These are phyloP conservation scores for Dorcus hopei DNA, from an alignment of 2,888 invertebrate genomes.

Conservation along the genomic window DNA sequence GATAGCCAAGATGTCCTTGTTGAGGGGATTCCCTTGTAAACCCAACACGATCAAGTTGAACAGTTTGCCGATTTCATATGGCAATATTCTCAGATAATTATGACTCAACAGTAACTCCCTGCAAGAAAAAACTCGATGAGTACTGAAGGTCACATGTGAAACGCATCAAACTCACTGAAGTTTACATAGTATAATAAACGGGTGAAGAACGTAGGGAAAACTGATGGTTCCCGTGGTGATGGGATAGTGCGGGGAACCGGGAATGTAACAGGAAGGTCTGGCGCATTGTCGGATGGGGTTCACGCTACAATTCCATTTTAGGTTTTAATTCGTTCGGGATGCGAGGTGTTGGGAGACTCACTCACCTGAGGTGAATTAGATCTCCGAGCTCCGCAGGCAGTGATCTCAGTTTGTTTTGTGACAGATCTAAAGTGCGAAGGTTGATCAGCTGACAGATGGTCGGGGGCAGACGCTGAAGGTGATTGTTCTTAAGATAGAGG, in stretches of 20 bases:
- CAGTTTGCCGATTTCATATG: slow-evolving; percentile 95
- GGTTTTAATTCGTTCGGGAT: neutral
- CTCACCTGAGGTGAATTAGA: slow-evolving; percentile 81
- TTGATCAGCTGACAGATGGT: slow-evolving; percentile 84
- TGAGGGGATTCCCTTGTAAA: slow-evolving; percentile 90
- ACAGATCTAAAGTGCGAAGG: slow-evolving; percentile 86
- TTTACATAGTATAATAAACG: slow-evolving; percentile 10
- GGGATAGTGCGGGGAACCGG: slow-evolving; percentile 18
- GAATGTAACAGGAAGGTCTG: slow-evolving; percentile 11
- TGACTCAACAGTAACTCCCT: slow-evolving; percentile 93
- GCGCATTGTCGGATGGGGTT: slow-evolving; percentile 19
- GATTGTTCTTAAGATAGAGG: slow-evolving; percentile 94
- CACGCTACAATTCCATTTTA: slow-evolving; percentile 8
- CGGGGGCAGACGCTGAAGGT: slow-evolving; percentile 83
- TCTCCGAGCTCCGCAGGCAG: slow-evolving; percentile 96
- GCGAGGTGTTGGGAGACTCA: neutral
- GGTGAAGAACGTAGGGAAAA: slow-evolving; percentile 8
- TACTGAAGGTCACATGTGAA: neutral
- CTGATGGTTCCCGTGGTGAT: slow-evolving; percentile 11
- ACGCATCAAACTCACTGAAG: slow-evolving; percentile 11
- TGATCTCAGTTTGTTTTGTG: slow-evolving; percentile 90
- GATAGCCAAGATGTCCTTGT: slow-evolving; percentile 86
- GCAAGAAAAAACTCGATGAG: slow-evolving; percentile 38
- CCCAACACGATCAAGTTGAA: slow-evolving; percentile 94
- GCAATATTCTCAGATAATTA: slow-evolving; percentile 90